Evolutionary conservation across 2,888 invertebrate species (phyloP), one percentile per base, ranked within the genome.

Genomic region (Epicampocera succincta): DNA sequence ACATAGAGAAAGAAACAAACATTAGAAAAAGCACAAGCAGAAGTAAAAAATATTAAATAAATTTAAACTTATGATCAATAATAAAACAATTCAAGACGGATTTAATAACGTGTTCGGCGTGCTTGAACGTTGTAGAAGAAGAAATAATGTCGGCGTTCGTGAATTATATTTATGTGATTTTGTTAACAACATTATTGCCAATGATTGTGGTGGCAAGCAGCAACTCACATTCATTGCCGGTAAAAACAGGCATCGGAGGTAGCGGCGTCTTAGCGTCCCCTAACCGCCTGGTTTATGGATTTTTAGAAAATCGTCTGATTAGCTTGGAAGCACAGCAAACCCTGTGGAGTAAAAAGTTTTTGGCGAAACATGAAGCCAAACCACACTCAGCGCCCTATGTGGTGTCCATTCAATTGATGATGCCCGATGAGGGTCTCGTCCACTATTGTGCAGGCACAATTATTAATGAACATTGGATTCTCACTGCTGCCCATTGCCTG

Each of bases 401-500:
- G 19, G 89, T 90, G 11, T 90, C 90, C 48, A 88, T 90, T 71
- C 90, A 90, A 84, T 77, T 87, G 81, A 86, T 86, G 86, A 89
- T 87, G 33, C 86, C 87, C 4, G 85, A 86, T 17, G 86, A 86
- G 15, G 87, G 87, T 0, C 80, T 86, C n/a, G 86, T 89, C 0
- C 90, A 90, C 83, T 89, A 89, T 52, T 90, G 90, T 66, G 90
- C 90, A 12, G 90, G 90, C 40, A 88, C 90, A 13, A 86, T 90
- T 5, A 88, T 90, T 65, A 89, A 89, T 74, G 88, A 90, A 76
- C 85, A 91, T 73, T 91, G 91, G 91, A 90, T 90, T 82, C 54
- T 90, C 25, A 91, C 90, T 0, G 90, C 90, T 9, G 90, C 91
- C 8, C 90, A 90, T 80, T 90, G 90, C 21, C 84, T 90, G 48